These are phyloP conservation scores for Eurystomus glaucurus DNA, from an alignment of 2,797 vertebrate genomes.

Conservation along the genomic window DNA sequence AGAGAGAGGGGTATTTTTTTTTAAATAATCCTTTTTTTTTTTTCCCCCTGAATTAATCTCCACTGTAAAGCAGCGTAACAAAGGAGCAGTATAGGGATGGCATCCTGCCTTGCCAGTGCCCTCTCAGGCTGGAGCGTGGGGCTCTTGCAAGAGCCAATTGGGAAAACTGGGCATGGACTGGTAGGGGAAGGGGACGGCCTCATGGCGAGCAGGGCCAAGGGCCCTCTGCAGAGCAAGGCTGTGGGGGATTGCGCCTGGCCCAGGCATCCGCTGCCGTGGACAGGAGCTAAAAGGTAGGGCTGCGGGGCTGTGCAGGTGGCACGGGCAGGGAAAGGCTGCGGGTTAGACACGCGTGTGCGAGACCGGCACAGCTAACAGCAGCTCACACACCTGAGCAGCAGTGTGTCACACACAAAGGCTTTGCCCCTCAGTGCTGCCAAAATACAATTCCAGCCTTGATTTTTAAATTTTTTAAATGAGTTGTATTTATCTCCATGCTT, in stretches of 20 bases:
- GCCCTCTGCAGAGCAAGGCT: not conserved
- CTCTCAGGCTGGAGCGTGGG: rapidly evolving
- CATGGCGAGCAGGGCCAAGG: rapidly evolving
- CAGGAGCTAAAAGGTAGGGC: not conserved
- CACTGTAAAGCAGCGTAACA: conserved; percentile 54
- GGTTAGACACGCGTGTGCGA: rapidly evolving
- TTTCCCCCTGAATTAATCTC: conserved; percentile 62
- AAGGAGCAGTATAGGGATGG: not conserved
- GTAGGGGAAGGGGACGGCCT: not conserved
- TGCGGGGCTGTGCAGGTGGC: rapidly evolving
- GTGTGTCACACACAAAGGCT: not conserved
- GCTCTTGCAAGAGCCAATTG: not conserved
- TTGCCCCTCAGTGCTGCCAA: not conserved
- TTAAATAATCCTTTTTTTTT: conserved; percentile 26
- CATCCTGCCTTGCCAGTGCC: not conserved
- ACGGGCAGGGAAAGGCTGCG: not conserved
- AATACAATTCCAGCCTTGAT: not conserved
- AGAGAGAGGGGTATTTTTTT: conserved; percentile 47
- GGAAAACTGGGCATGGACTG: rapidly evolving
- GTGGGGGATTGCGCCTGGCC: rapidly evolving
- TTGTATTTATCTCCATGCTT: not conserved
- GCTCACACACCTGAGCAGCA: too few relatives aligned
- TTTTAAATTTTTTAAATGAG: not conserved
- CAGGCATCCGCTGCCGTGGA: rapidly evolving
- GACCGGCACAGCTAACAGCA: not conserved